Evolutionary conservation across 2,888 invertebrate genomes (phyloP), one percentile per base, ranked within the genome.

Genomic region (Leucophenga maculata): DNA sequence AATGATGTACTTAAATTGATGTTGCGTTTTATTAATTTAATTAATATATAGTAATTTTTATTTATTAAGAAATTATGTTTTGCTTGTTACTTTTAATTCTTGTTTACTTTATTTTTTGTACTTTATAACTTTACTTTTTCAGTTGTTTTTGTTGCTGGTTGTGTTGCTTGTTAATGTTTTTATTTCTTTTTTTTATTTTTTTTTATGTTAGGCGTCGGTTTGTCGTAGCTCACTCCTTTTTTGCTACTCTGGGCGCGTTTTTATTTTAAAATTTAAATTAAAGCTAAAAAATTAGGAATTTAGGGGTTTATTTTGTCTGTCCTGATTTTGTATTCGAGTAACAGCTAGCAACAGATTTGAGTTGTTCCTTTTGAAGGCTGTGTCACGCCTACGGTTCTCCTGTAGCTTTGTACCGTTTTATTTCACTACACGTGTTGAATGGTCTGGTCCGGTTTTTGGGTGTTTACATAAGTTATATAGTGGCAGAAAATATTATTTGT

Each of bases 101-200:
- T 71, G 69, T 72, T 72, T 73, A 71, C 77, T 75, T 75, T 68
- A 85, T 81, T 85, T 83, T 86, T 86, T 86, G 86, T 86, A 86
- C 86, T 86, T 86, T 86, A 79, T 85, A 86, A 86, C 86, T 85
- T 86, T 86, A 81, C 83, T 85, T 86, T 83, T 79, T 75, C 68
- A 59, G 55, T 69, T 66, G 68, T 67, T 69, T 68, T 68, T 76
- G 72, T 59, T 72, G 71, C 74, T 77, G 74, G 70, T 76, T 75
- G 77, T 68, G 73, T 77, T 79, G 75, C 72, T 79, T 78, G 74
- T 74, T 76, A 78, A 69, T 78, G 69, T 75, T 31, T 65, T 52
- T 31, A 26, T 54, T 13, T 72, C 14, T 52, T 14, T 62, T 44
- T 46, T n/a, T 54, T 64, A n/a, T n/a, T n/a, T n/a, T n/a, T n/a